phyloP scores from a whole-genome alignment of 2,113 vertebrate species.

The Percina caprodes region DNA sequence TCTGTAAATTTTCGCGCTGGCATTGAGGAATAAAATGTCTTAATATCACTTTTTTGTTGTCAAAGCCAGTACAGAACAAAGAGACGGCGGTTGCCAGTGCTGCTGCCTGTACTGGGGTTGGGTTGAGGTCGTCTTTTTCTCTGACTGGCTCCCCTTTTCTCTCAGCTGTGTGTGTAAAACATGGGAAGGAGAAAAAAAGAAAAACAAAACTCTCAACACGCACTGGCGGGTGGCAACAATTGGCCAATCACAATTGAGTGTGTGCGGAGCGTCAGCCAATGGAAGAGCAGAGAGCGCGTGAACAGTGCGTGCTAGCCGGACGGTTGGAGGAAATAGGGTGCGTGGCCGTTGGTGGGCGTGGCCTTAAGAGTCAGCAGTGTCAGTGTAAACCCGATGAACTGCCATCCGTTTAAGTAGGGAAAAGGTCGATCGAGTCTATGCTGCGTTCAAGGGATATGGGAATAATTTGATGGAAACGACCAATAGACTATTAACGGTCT shows the following conservation, averaged over 20 bases:
- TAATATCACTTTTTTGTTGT: slow-evolving; percentile 57
- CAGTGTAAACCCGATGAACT: slow-evolving; percentile 85
- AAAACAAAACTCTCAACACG: slow-evolving; percentile 82
- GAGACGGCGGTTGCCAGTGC: slow-evolving; percentile 68
- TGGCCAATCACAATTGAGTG: slow-evolving; percentile 83
- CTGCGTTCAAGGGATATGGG: slow-evolving; percentile 33
- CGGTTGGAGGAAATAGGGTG: slow-evolving; percentile 85
- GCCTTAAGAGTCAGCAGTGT: slow-evolving; percentile 84
- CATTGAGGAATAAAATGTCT: slow-evolving; percentile 61
- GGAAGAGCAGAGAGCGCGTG: slow-evolving; percentile 83
- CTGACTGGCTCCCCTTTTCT: slow-evolving; percentile 76
- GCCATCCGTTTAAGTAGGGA: slow-evolving; percentile 86
- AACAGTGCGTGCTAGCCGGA: slow-evolving; percentile 87
- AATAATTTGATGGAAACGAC: not conserved
- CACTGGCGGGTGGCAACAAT: slow-evolving; percentile 80
- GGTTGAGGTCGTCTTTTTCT: slow-evolving; percentile 71
- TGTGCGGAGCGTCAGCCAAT: slow-evolving; percentile 83
- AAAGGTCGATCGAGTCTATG: slow-evolving; percentile 88
- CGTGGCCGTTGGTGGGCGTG: slow-evolving; percentile 84
- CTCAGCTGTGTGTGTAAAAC: slow-evolving; percentile 88
- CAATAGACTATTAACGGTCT: no score
- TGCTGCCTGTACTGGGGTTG: slow-evolving; percentile 60
- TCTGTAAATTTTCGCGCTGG: slow-evolving; percentile 70
- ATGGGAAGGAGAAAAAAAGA: slow-evolving; percentile 70
- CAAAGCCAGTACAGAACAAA: slow-evolving; percentile 80